Conservation (phyloP, 2,888 invertebrate species). For the Amphipoea lucens region DNA sequence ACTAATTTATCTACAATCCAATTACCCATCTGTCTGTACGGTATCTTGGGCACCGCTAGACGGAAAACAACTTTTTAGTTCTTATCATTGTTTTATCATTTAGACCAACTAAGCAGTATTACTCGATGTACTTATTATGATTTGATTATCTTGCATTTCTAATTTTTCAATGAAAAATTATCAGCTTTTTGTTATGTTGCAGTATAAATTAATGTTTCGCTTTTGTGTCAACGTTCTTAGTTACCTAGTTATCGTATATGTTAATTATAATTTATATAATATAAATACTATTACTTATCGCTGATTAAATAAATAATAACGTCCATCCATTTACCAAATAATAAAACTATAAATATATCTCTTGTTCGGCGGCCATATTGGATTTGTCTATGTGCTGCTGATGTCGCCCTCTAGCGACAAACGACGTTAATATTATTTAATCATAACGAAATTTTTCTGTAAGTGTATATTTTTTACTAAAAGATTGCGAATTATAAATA, state of each 20-base stretch:
- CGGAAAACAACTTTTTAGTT: constrained; percentile 29
- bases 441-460: constrained; percentile 45
- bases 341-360: constrained; percentile 3
- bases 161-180: not conserved
- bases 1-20: constrained; percentile 30
- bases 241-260: constrained; percentile 1
- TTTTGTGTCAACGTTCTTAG: constrained; percentile 28
- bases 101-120: not conserved
- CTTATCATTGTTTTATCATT: constrained; percentile 39
- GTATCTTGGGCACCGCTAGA: constrained; percentile 37
- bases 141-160: constrained; percentile 11
- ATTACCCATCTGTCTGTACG: constrained; percentile 21
- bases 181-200: constrained; percentile 41
- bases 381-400: constrained; percentile 68
- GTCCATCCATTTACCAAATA: not conserved
- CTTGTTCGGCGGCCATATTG: constrained; percentile 81
- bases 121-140: constrained; percentile 1
- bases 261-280: not conserved
- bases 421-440: constrained; percentile 27
- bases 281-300: not conserved
- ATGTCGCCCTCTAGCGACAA: constrained; percentile 76
- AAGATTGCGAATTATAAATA: constrained; percentile 28
- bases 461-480: constrained; percentile 40
- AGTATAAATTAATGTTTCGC: constrained; percentile 25
- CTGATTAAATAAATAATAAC: constrained; percentile 2